Conservation (phyloP, 2,113 vertebrate species). For the Rana temporaria region DNA sequence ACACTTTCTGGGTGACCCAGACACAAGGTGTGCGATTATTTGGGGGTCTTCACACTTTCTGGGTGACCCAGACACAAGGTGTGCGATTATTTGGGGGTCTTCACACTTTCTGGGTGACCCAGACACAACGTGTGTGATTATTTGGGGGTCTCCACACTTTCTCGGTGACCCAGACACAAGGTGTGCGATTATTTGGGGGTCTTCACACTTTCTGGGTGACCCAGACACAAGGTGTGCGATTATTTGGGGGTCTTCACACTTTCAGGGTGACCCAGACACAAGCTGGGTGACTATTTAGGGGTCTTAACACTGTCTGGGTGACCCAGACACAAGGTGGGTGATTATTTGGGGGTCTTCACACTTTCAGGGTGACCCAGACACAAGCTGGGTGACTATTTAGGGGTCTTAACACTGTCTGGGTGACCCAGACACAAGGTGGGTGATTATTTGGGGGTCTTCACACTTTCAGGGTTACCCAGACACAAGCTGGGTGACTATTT, state of each 20-base stretch:
- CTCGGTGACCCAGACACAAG: conserved; percentile 82
- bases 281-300: conserved; percentile 68
- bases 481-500: conserved; percentile 74
- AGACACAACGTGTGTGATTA: conserved; percentile 79
- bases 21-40: conserved; percentile 76
- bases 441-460: neutral
- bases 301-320: neutral
- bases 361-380: conserved; percentile 65
- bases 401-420: neutral
- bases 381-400: conserved; percentile 72
- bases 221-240: conserved; percentile 81
- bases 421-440: conserved; percentile 81
- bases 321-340: conserved; percentile 81
- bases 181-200: conserved; percentile 65
- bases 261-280: conserved; percentile 70
- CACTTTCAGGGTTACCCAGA: conserved; percentile 64
- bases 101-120: conserved; percentile 30
- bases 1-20: conserved; percentile 58
- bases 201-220: neutral
- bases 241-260: neutral
- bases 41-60: neutral
- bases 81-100: conserved; percentile 44
- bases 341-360: neutral
- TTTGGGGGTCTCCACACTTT: neutral
- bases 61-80: conserved; percentile 79